These are phyloP conservation scores for Platycheirus rosarum DNA, from an alignment of 2,888 invertebrate genomes.

Conservation along the genomic window DNA sequence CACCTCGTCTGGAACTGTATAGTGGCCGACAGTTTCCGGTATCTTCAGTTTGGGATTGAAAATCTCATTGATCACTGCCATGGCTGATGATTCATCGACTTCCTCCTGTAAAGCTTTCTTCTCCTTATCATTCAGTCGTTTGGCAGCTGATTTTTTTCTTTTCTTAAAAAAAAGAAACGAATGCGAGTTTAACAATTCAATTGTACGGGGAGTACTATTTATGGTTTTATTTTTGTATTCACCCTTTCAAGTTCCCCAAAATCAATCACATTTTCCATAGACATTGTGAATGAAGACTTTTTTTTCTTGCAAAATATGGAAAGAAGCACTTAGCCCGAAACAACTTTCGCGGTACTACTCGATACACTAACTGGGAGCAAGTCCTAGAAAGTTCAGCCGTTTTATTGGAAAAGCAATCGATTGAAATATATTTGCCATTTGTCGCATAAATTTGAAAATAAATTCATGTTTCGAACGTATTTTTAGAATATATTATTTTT, in stretches of 20 bases:
- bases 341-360: slow-evolving; percentile 60
- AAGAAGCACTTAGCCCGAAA: slow-evolving; percentile 37
- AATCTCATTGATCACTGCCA: slow-evolving; percentile 81
- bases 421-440: slow-evolving; percentile 20
- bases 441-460: slow-evolving; percentile 18
- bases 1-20: slow-evolving; percentile 79
- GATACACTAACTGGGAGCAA: slow-evolving; percentile 58
- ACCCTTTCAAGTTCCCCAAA: slow-evolving; percentile 80
- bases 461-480: slow-evolving; percentile 41
- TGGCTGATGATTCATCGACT: slow-evolving; percentile 79
- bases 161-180: slow-evolving; percentile 76
- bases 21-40: slow-evolving; percentile 79
- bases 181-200: slow-evolving; percentile 48
- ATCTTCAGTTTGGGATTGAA: slow-evolving; percentile 81
- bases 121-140: slow-evolving; percentile 77
- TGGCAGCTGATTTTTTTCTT: slow-evolving; percentile 78
- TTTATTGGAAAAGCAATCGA: slow-evolving; percentile 70
- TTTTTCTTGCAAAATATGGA: neutral
- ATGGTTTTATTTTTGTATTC: slow-evolving; percentile 68
- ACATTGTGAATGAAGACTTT: slow-evolving; percentile 76
- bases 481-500: slow-evolving; percentile 61
- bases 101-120: slow-evolving; percentile 75
- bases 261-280: slow-evolving; percentile 79
- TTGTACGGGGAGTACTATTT: slow-evolving; percentile 15
- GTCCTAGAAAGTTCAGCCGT: slow-evolving; percentile 37